Evolutionary conservation across 2,797 vertebrate genomes (phyloP), one percentile per base, ranked within the genome.

Genomic region (Poecilia picta): DNA sequence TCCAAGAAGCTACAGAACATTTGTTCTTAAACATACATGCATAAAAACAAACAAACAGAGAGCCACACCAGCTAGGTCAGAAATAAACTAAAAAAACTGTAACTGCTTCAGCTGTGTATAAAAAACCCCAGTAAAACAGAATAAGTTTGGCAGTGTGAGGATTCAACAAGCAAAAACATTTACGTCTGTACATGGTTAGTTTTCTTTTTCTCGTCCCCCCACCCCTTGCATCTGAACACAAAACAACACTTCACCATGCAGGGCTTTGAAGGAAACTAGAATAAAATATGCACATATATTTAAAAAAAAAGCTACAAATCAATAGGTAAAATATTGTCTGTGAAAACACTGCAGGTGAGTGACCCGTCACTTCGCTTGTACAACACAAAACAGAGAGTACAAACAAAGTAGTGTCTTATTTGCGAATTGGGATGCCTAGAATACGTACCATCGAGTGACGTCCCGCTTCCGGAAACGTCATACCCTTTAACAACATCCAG

Each of bases 401-500:
- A 78, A 83, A 83, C 71, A 51, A 86, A 79, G 83, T 86, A 78
- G 79, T 75, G 78, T 83, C 84, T 72, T 78, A 79, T 84, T 80
- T 88, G 80, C 87, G 90, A 82, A 81, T 85, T 87, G 91, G 90
- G 92, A 93, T 92, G 91, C 90, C 77, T 89, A 83, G 81, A 91
- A 85, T 77, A 87, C 80, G 74, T 73, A 76, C 83, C 49, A 82
- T 85, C 81, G 31, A 73, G 74, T 74, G 78, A 73, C 74, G 90
- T 84, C 64, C 83, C 82, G 85, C 88, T 90, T 82, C 86, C 31
- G 87, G 39, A 88, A 90, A 92, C 86, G 92, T 88, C 88, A 85
- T 86, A 88, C 89, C 81, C 51, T 57, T 90, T 88, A 88, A 93
- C 92, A 83, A 94, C 89, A 94, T 84, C 90, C 92, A 91, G 89